Conservation (phyloP, 2,888 invertebrate genomes). For the Anoplius nigerrimus region DNA sequence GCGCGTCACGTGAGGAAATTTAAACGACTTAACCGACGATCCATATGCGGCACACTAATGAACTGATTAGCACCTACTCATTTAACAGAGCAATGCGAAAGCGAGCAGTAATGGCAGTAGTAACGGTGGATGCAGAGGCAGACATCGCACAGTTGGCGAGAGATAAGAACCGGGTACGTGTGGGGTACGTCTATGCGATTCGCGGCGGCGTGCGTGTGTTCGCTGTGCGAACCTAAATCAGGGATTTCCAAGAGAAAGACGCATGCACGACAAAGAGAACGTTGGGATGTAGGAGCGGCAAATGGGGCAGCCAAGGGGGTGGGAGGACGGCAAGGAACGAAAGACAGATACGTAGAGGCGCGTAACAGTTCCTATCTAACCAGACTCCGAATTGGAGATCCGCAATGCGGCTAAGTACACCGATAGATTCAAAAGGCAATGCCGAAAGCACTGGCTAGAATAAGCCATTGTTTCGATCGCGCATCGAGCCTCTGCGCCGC, state of each 20-base stretch:
- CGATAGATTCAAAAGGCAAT: slow-evolving; percentile 61
- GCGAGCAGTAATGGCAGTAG: no score
- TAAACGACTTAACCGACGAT: no score
- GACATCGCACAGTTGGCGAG: slow-evolving; percentile 26
- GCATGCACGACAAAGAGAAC: slow-evolving; percentile 27
- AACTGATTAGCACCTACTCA: slow-evolving; percentile 24
- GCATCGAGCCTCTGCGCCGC: not conserved
- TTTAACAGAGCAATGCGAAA: slow-evolving; percentile 12
- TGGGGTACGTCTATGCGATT: slow-evolving; percentile 1
- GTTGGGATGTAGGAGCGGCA: no score
- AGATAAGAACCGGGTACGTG: slow-evolving; percentile 41
- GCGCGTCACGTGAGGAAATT: no score
- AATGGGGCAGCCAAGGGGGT: no score
- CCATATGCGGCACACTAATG: not conserved
- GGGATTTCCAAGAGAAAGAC: slow-evolving; percentile 51
- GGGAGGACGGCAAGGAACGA: not conserved
- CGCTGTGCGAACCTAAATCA: slow-evolving; percentile 55
- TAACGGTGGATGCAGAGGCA: not conserved
- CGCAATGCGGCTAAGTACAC: slow-evolving; percentile 70
- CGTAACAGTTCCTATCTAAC: slow-evolving; percentile 24
- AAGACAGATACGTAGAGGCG: slow-evolving; percentile 3
- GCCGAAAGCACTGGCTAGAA: slow-evolving; percentile 48
- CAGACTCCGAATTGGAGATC: slow-evolving; percentile 53
- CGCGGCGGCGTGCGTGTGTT: slow-evolving; percentile 22
- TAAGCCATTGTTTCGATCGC: slow-evolving; percentile 49